Evolutionary conservation across 2,797 vertebrate genomes (phyloP).

Genomic region (Danio albolineatus): DNA sequence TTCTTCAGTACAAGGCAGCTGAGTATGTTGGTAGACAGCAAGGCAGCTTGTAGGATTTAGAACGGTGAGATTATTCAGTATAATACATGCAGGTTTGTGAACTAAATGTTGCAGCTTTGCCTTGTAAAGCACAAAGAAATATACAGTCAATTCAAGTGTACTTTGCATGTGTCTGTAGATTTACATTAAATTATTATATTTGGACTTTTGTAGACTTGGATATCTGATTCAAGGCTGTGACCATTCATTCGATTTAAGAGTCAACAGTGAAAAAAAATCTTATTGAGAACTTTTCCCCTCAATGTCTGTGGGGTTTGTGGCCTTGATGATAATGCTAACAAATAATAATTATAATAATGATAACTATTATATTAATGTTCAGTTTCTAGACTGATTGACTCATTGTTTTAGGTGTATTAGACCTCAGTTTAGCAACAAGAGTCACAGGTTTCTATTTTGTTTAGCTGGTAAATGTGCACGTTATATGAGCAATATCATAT

Average conservation of each 20-base stretch:
- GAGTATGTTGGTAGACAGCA: background rate
- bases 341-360: too few relatives aligned
- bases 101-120: slow-evolving; percentile 5
- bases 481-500: too few relatives aligned
- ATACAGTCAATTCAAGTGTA: background rate
- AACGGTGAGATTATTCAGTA: background rate
- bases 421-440: too few relatives aligned
- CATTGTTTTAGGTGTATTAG: too few relatives aligned
- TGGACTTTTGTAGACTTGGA: background rate
- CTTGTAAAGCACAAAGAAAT: slow-evolving; percentile 43
- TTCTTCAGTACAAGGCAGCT: background rate
- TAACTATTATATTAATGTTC: too few relatives aligned
- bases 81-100: background rate
- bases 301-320: background rate
- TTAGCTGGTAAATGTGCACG: too few relatives aligned
- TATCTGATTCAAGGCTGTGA: background rate
- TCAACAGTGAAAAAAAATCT: background rate
- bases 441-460: too few relatives aligned
- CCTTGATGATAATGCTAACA: background rate
- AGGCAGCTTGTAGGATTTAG: background rate
- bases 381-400: too few relatives aligned
- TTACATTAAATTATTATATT: background rate
- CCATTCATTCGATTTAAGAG: background rate
- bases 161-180: slow-evolving; percentile 27
- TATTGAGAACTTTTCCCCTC: background rate